Conservation (phyloP, 2,797 vertebrate genomes). For the Cygnus olor region DNA sequence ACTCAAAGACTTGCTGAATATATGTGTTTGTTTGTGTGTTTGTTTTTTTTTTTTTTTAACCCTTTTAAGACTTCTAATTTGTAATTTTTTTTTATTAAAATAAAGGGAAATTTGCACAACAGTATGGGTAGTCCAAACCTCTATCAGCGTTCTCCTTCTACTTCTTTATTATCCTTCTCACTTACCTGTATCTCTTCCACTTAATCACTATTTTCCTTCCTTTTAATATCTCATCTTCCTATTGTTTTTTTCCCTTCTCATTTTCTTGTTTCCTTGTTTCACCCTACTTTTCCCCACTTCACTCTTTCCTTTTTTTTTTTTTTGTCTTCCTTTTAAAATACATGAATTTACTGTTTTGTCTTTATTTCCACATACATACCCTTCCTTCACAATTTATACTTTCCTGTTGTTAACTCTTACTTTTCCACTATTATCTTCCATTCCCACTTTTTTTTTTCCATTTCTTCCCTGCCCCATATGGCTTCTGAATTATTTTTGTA, state of each 20-base stretch:
- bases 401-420: background rate
- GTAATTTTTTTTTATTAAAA: background rate
- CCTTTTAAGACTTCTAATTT: background rate
- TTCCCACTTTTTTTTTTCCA: background rate
- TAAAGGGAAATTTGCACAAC: background rate
- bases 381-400: background rate
- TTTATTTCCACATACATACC: background rate
- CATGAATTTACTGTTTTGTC: background rate
- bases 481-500: background rate
- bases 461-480: background rate
- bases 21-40: background rate
- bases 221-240: background rate
- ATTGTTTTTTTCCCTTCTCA: background rate
- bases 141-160: background rate
- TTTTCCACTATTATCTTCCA: background rate
- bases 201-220: background rate
- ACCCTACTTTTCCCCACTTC: background rate
- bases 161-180: background rate
- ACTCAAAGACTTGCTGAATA: background rate
- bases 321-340: background rate
- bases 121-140: background rate
- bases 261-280: background rate
- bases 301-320: background rate
- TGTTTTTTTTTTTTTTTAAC: too few species aligned
- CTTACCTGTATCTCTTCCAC: background rate